These are phyloP conservation scores for Drosophila nebulosa DNA, from an alignment of 1,140 invertebrate species.

Conservation along the genomic window DNA sequence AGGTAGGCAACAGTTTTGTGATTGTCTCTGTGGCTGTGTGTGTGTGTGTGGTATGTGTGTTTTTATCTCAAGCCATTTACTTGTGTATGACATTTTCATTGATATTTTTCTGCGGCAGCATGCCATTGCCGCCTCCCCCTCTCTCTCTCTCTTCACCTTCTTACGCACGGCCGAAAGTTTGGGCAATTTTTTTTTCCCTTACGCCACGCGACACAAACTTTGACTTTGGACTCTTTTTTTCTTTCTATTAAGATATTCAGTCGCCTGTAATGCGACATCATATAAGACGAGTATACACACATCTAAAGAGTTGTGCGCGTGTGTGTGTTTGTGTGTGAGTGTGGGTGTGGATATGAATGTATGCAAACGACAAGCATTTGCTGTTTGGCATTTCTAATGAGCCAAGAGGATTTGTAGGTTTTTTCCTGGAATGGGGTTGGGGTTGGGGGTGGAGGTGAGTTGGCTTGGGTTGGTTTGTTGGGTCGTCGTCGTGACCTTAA, in stretches of 20 bases:
- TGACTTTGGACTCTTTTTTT: no score
- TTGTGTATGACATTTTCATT: slow-evolving; percentile 76
- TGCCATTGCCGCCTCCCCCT: background rate
- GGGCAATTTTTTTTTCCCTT: slow-evolving; percentile 56
- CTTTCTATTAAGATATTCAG: slow-evolving; percentile 75
- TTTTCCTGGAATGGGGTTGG: no score
- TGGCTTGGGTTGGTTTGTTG: background rate
- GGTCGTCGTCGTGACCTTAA: slow-evolving; percentile 44
- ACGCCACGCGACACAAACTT: slow-evolving; percentile 49
- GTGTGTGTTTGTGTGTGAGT: background rate
- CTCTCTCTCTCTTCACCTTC: background rate
- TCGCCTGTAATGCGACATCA: slow-evolving; percentile 74
- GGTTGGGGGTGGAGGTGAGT: background rate
- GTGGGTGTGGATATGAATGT: slow-evolving; percentile 28
- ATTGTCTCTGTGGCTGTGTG: background rate
- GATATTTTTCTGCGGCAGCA: slow-evolving; percentile 50
- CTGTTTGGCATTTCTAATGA: slow-evolving; percentile 73
- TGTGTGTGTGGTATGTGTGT: slow-evolving; percentile 6
- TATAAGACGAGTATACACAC: slow-evolving; percentile 26
- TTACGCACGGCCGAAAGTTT: slow-evolving; percentile 68
- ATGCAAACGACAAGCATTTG: slow-evolving; percentile 75
- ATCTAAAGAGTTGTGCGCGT: slow-evolving; percentile 46
- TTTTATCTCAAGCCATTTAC: slow-evolving; percentile 61
- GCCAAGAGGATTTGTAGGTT: slow-evolving; percentile 39
- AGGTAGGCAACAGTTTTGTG: slow-evolving; percentile 57